These are phyloP conservation scores for Mastomys coucha DNA, from an alignment of 2,113 vertebrate genomes.

Conservation along the genomic window DNA sequence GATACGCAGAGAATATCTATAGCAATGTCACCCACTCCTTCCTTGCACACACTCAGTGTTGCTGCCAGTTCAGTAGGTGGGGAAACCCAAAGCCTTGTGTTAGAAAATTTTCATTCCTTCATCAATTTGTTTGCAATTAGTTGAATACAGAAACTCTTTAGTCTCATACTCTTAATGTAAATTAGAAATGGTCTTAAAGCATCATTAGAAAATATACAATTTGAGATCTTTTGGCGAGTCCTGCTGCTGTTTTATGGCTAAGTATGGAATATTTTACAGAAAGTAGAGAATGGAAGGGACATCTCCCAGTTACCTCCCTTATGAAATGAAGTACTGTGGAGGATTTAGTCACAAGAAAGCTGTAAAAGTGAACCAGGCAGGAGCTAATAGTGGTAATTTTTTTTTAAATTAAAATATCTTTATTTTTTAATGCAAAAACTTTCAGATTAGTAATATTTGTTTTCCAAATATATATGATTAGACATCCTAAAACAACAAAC, in stretches of 20 bases:
- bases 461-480: constrained; percentile 1
- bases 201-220: constrained; percentile 18
- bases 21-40: background rate
- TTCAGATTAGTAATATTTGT: background rate
- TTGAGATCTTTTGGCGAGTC: background rate
- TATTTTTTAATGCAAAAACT: constrained; percentile 40
- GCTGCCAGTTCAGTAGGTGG: background rate
- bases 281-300: constrained; percentile 10
- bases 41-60: background rate
- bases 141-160: background rate
- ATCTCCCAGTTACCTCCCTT: background rate
- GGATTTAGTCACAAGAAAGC: background rate
- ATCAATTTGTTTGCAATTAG: constrained; percentile 38
- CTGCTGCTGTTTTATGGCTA: background rate
- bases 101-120: background rate
- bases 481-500: background rate
- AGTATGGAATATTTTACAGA: background rate
- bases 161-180: background rate
- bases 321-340: background rate
- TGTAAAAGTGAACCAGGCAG: background rate
- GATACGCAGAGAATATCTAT: background rate
- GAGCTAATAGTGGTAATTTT: background rate
- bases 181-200: constrained; percentile 20
- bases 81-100: background rate
- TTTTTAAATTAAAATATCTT: constrained; percentile 1